Evolutionary conservation across 2,113 vertebrate species (phyloP), one percentile per base, ranked within the genome.

Genomic region (Aptenodytes patagonicus): DNA sequence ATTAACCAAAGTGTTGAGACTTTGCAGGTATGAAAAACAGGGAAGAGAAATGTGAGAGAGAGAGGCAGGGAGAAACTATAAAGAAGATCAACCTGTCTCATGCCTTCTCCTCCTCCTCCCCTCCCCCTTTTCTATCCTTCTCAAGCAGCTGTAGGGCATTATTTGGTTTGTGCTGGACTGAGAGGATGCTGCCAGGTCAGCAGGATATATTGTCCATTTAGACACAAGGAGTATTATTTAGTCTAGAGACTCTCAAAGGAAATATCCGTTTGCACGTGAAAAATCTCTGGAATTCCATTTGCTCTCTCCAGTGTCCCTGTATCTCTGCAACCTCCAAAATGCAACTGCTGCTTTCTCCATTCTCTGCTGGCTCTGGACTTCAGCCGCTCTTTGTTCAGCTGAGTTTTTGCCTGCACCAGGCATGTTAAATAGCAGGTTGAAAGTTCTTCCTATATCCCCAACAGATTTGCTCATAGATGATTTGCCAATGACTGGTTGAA

Each of bases 231-330:
- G 88, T 65, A 46, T 97, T 98, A 98, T 98, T 98, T 98, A 98
- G 98, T 98, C 98, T 98, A 97, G 86, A 83, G 95, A 51, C 89
- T 92, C 96, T 87, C 95, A 83, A 78, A 98, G 98, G 97, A 98
- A 97, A 97, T 98, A 98, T 98, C 97, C 38, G 47, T 93, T 97
- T 97, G 95, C 97, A 95, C 46, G 80, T 97, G 97, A 98, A 97
- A 96, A 96, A 98, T 98, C 95, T 95, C 94, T 97, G 97, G 97
- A 97, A 98, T 98, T 96, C 87, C 73, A 87, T 95, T 92, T 91
- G 64, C 90, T 92, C 34, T 89, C 95, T 70, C 69, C 84, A 51
- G 36, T 21, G 28, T 87, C 92, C 75, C 75, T 20, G 75, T 57
- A 85, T 92, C 94, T 96, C 77, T 51, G 38, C 81, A 72, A 44